Base-by-base conservation (phyloP, 2,113 vertebrate genomes). In the Bungarus multicinctus region DNA sequence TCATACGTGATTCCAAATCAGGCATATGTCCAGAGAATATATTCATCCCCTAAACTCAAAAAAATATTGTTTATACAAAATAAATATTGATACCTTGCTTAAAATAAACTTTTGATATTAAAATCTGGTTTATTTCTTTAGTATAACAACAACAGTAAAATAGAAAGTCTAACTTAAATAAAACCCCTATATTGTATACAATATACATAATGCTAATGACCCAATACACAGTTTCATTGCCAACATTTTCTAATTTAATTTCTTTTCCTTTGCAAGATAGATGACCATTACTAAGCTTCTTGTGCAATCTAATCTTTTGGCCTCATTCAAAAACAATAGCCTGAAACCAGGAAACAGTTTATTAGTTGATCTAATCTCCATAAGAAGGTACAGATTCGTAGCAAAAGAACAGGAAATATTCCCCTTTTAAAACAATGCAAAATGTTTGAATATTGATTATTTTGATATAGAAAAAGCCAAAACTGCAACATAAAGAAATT, bases 1-100 rank as follows among this genome's bases (percentile, higher is more conserved):
- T 58, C 0, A 0, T 94, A 95, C 88, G 30, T 93, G 88, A 97
- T 95, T 96, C 95, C 95, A 96, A 90, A 95, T 91, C 91, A 94
- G 95, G 89, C 94, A 94, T 93, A 96, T 96, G 94, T 95, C 95
- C 95, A 95, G 95, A 96, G 96, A 95, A 93, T 97, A 93, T 58
- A 86, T 93, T 88, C 95, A 88, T 58, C 89, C 89, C 0, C 0
- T 89, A 89, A 90, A 88, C 1, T 0, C 11, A 87, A 95, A 89
- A 85, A 52, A n/a, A 88, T 10, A 43, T 93, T 95, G 87, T 92
- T 92, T 89, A 64, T 89, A 91, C 86, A 85, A 39, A 91, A 91
- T 85, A 91, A 81, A 43, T 43, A 20, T 7, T 69, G 16, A 23
- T 50, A 53, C 45, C 86, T 81, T 69, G 50, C 39, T 81, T 20